These are phyloP conservation scores for Arremon brunneinucha DNA, from an alignment of 2,797 vertebrate genomes.

Conservation along the genomic window DNA sequence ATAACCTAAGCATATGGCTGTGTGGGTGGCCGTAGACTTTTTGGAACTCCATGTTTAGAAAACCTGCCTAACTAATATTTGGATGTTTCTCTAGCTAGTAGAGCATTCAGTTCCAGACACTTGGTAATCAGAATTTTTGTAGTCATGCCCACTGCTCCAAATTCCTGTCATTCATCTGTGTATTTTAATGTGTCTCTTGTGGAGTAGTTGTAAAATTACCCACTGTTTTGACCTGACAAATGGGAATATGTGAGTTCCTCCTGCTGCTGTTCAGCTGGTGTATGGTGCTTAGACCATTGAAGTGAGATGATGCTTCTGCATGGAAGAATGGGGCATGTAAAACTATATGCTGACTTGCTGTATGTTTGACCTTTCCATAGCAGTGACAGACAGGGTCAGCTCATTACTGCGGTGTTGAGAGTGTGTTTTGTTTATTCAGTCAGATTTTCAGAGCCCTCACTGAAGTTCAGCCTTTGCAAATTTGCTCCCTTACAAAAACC, in stretches of 20 bases:
- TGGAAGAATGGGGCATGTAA: not conserved
- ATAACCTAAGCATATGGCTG: conserved; percentile 8
- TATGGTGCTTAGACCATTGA: not conserved
- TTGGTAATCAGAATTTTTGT: conserved; percentile 22
- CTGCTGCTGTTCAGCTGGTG: not conserved
- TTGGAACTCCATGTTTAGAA: not conserved
- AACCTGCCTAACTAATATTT: conserved; percentile 29
- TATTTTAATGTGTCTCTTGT: conserved; percentile 16
- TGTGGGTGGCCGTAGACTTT: not conserved
- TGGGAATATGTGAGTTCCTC: not conserved
- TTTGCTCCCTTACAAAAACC: not conserved
- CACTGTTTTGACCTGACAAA: not conserved
- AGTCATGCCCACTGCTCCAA: not conserved
- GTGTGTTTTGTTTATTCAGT: not conserved
- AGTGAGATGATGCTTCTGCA: not conserved
- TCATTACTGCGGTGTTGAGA: not conserved
- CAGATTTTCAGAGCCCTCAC: not conserved
- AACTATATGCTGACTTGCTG: not conserved
- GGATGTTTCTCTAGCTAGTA: not conserved
- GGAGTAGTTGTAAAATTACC: conserved; percentile 41
- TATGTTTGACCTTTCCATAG: not conserved
- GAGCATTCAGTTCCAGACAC: not conserved
- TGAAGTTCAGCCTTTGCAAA: not conserved
- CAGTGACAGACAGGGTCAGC: not conserved
- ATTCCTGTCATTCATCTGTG: conserved; percentile 17